phyloP scores from a whole-genome alignment of 2,113 vertebrate species.

The Myodes glareolus region DNA sequence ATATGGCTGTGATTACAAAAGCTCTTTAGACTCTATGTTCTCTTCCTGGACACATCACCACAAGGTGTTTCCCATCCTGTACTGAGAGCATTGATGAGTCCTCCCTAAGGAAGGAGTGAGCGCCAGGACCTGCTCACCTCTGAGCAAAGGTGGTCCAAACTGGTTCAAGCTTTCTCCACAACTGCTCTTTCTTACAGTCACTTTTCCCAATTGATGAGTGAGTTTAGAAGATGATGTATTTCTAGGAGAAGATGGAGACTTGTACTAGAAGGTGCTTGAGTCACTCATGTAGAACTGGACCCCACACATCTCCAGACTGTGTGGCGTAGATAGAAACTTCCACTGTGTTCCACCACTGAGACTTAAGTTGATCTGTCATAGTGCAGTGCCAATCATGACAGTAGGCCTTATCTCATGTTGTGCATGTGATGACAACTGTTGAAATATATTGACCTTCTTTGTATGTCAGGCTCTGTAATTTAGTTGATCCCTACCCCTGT shows the following conservation, averaged over 20 bases:
- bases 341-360: background rate
- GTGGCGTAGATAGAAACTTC: background rate
- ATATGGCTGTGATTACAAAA: background rate
- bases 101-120: background rate
- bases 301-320: background rate
- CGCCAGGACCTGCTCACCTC: no score
- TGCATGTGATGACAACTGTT: background rate
- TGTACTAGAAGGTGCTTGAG: background rate
- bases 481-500: background rate
- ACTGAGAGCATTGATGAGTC: no score
- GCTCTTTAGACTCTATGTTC: background rate
- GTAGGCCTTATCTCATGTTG: background rate
- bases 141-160: background rate
- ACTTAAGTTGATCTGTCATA: background rate
- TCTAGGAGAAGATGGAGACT: background rate
- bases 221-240: background rate
- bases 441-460: background rate
- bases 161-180: background rate
- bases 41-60: background rate
- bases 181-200: background rate
- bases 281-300: background rate
- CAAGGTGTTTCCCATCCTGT: background rate
- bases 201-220: background rate
- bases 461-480: background rate
- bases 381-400: background rate